Percentiles rank a stretch among this genome's conserved stretches.
Evolutionary conservation across 2,888 invertebrate genomes (phyloP).

Genomic region (Drosophila barbarae): DNA sequence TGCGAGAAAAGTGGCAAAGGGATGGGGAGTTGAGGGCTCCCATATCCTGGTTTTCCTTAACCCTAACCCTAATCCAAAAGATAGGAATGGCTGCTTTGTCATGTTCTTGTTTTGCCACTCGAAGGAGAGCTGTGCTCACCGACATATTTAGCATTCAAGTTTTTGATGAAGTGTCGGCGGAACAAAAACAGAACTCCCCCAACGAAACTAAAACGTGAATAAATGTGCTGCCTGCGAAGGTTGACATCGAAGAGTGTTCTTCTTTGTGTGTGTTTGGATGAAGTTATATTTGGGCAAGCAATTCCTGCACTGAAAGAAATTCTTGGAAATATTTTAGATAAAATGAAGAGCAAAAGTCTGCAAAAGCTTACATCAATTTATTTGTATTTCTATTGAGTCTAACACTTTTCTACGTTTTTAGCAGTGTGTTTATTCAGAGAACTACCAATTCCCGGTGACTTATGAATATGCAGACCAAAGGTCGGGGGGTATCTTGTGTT

Average conservation of each 20-base stretch:
- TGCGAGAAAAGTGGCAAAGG: slow-evolving; percentile 27
- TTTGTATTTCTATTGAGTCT: not conserved
- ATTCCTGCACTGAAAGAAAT: slow-evolving; percentile 3
- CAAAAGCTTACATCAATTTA: not conserved
- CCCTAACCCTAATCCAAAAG: not conserved
- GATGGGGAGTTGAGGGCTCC: slow-evolving; percentile 8
- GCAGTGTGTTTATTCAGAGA: slow-evolving; percentile 7
- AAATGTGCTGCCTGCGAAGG: slow-evolving; percentile 21
- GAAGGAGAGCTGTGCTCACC: slow-evolving; percentile 29
- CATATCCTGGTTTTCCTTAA: slow-evolving; percentile 1
- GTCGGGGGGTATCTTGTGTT: slow-evolving; percentile 17
- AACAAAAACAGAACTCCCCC: slow-evolving; percentile 37
- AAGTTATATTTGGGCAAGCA: slow-evolving; percentile 6
- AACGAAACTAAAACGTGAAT: slow-evolving; percentile 26
- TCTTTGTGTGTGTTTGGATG: not conserved
- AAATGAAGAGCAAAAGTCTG: not conserved
- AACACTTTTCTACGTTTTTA: not conserved
- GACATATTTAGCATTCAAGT: slow-evolving; percentile 55
- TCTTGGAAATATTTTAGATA: not conserved
- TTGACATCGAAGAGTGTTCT: slow-evolving; percentile 27
- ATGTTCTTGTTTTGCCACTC: slow-evolving; percentile 35
- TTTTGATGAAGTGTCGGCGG: slow-evolving; percentile 52
- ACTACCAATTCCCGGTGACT: slow-evolving; percentile 20
- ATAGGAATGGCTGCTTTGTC: slow-evolving; percentile 33
- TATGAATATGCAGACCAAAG: slow-evolving; percentile 43